A percentile compares a stretch with the other conserved stretches of the same genome.
Conservation (phyloP, 2,797 vertebrate species). For the Iguana delicatissima region DNA sequence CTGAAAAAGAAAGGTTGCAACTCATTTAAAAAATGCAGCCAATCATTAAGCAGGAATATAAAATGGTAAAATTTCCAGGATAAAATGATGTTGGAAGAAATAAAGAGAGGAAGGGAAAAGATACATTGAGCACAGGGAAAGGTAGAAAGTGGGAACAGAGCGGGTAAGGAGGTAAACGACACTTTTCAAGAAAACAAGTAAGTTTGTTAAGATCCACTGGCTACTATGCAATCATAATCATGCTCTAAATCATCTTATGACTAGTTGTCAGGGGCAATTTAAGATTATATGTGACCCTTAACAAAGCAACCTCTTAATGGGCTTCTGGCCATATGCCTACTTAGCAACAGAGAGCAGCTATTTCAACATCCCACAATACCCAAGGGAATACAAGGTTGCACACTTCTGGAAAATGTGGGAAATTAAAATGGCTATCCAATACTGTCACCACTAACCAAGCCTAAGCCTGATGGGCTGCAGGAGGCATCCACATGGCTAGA, state of each 20-base stretch:
- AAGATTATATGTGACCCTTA: not conserved
- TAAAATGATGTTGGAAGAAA: not conserved
- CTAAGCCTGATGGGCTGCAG: too few species aligned
- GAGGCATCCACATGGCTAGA: too few species aligned
- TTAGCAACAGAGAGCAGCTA: too few species aligned
- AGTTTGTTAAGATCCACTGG: too few species aligned
- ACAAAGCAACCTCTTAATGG: not conserved
- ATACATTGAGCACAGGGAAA: too few species aligned
- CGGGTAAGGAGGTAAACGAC: not conserved
- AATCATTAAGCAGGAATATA: not conserved
- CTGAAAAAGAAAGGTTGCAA: slow-evolving; percentile 16
- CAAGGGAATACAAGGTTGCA: too few species aligned
- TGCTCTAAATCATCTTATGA: not conserved
- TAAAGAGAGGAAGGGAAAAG: not conserved
- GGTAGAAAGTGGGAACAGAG: not conserved
- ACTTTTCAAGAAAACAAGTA: not conserved
- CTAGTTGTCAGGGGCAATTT: not conserved
- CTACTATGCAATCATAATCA: not conserved
- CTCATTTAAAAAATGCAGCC: not conserved
- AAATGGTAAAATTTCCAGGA: not conserved
- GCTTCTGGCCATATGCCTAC: too few species aligned
- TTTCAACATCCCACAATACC: too few species aligned
- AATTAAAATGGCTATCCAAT: too few species aligned
- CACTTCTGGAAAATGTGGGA: too few species aligned
- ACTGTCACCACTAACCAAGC: too few species aligned